Conservation (phyloP, 2,888 invertebrate genomes). For the Cheilosia soror region DNA sequence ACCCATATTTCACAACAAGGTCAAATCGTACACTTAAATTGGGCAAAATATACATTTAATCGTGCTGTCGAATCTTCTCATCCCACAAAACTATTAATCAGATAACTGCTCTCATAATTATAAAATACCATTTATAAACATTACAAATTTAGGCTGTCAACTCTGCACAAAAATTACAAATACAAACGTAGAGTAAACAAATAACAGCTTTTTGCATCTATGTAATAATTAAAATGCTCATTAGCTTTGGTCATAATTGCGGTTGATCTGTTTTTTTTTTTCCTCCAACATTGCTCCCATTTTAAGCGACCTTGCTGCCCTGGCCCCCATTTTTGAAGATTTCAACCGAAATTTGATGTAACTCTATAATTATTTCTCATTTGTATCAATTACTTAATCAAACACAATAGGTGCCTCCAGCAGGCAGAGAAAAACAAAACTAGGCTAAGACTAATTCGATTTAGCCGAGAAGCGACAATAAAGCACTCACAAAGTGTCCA, state of each 20-base stretch:
- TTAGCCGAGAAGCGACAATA: constrained; percentile 36
- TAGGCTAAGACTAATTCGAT: constrained; percentile 50
- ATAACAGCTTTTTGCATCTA: not conserved
- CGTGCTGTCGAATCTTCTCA: not conserved
- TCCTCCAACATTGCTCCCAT: constrained; percentile 33
- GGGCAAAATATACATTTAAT: not conserved
- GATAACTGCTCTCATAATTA: not conserved
- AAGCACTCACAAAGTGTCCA: constrained; percentile 8
- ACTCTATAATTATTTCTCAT: constrained; percentile 35
- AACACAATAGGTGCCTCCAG: constrained; percentile 13
- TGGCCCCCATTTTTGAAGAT: constrained; percentile 3
- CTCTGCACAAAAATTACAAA: not conserved
- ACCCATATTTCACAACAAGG: too few species aligned
- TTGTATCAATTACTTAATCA: constrained; percentile 35
- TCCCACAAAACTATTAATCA: not conserved
- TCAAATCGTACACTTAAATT: not conserved
- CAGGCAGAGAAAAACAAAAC: constrained; percentile 10
- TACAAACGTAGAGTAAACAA: not conserved
- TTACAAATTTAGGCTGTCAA: not conserved
- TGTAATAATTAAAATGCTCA: constrained; percentile 18
- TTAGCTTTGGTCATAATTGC: constrained; percentile 7
- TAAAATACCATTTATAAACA: not conserved
- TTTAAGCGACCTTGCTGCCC: constrained; percentile 44
- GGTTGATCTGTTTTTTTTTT: constrained; percentile 3
- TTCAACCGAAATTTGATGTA: constrained; percentile 33